Evolutionary conservation across 2,888 invertebrate species (phyloP).

Genomic region (Smittia aterrima): DNA sequence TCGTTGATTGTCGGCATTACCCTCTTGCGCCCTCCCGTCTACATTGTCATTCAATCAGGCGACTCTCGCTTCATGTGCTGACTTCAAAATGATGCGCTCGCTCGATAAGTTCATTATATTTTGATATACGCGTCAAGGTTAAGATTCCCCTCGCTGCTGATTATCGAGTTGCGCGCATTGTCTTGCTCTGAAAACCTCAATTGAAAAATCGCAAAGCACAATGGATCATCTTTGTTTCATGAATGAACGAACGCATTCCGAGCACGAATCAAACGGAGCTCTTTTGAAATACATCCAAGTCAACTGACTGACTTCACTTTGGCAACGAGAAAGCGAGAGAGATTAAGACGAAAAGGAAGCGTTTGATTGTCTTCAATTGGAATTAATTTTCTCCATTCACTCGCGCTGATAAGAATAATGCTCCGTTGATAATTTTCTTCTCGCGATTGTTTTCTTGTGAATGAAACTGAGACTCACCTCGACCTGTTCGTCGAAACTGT

Average conservation of each 20-base stretch:
- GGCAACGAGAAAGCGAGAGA: not conserved
- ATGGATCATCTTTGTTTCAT: constrained; percentile 33
- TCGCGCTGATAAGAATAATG: not conserved
- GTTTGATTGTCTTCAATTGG: constrained; percentile 41
- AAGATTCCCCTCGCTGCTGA: not conserved
- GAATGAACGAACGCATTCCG: not conserved
- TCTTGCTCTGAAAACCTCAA: constrained; percentile 31
- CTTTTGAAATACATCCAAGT: not conserved
- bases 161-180: constrained; percentile 3
- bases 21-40: not conserved
- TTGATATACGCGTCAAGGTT: constrained; percentile 34
- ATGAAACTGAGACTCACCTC: constrained; percentile 3
- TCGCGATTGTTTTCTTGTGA: not conserved
- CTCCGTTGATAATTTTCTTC: not conserved
- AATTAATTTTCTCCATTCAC: constrained; percentile 33
- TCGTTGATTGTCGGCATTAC: not conserved
- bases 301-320: not conserved
- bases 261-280: not conserved
- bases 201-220: constrained; percentile 26
- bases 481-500: not conserved
- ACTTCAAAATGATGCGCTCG: not conserved
- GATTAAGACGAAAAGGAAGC: constrained; percentile 31
- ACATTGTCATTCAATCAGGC: not conserved
- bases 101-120: constrained; percentile 9
- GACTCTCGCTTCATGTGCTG: constrained; percentile 1